Conservation (phyloP, 2,888 invertebrate species). For the Camponotus fellah region DNA sequence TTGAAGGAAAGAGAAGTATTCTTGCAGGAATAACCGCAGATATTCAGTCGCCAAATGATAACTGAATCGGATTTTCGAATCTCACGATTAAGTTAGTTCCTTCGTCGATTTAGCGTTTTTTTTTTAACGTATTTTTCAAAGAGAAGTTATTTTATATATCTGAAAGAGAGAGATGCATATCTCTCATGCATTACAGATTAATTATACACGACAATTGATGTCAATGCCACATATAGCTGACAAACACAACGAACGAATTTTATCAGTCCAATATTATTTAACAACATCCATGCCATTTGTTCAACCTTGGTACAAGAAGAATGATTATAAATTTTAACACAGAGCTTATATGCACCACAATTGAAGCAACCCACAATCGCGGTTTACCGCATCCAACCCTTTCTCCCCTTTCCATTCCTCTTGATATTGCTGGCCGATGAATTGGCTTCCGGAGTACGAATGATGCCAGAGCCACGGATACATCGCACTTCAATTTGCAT, state of each 20-base stretch:
- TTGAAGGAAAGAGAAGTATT: not conserved
- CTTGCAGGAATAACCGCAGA: slow-evolving; percentile 35
- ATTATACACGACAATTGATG: slow-evolving; percentile 19
- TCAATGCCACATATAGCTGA: slow-evolving; percentile 19
- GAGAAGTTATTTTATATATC: slow-evolving; percentile 30
- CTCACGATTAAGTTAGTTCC: slow-evolving; percentile 46
- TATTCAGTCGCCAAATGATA: slow-evolving; percentile 47
- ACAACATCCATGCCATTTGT: slow-evolving; percentile 36
- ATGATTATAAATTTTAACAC: slow-evolving; percentile 42
- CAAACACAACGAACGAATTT: slow-evolving; percentile 15
- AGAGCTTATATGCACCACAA: slow-evolving; percentile 19
- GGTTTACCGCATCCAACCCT: slow-evolving; percentile 33
- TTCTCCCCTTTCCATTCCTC: not conserved
- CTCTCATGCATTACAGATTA: not conserved
- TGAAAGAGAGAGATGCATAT: not conserved
- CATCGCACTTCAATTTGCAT: slow-evolving; percentile 68
- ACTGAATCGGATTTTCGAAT: slow-evolving; percentile 51
- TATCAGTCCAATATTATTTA: slow-evolving; percentile 14
- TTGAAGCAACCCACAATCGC: slow-evolving; percentile 44
- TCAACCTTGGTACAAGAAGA: slow-evolving; percentile 25
- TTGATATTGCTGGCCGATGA: slow-evolving; percentile 46
- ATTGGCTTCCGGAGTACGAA: slow-evolving; percentile 57
- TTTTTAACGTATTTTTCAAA: slow-evolving; percentile 3
- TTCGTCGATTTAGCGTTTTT: slow-evolving; percentile 37
- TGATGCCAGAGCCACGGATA: slow-evolving; percentile 53